Base-by-base conservation (phyloP, 2,797 vertebrate species). In the Merluccius polli region DNA sequence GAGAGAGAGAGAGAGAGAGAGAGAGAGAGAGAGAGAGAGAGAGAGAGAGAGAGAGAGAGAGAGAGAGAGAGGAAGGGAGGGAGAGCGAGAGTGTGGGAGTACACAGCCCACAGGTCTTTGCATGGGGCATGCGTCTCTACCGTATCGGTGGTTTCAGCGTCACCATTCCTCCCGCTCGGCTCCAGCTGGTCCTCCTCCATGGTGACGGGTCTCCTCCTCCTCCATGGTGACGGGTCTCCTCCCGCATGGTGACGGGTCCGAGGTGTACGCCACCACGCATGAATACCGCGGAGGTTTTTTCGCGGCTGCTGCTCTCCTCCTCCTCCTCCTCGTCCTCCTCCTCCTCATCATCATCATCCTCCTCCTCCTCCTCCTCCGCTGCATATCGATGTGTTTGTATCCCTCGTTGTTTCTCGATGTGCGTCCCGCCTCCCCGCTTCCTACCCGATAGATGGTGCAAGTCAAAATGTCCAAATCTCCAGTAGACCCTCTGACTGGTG, bases 391-490 rank as follows among this genome's bases (percentile, higher is more conserved):
- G 91, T 87, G 86, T 82, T n/a, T 84, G 68, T 77, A 79, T 82
- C 80, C 84, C 77, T n/a, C 87, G n/a, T n/a, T 78, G 83, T 85
- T 84, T 88, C 86, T 87, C 90, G 77, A 79, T 86, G 84, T 82
- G 88, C 89, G 85, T 91, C 91, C 84, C 88, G 83, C 91, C 90
- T 91, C 90, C 79, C 89, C 86, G 89, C 91, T 90, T 90, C 89
- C 89, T n/a, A n/a, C n/a, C 84, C 87, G 78, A 92, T 94, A 92
- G 88, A 94, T 94, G 94, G 93, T 93, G 91, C 93, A 93, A 92
- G 91, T 94, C 91, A 93, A 92, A 90, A 95, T 95, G 94, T 95
- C 94, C 90, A 94, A 93, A 87, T 92, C 93, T 88, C 90, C 93
- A 82, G 91, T 92, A 91, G 93, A 93, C 87, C 92, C 92, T 75